Evolutionary conservation across 2,797 vertebrate species (phyloP).

Genomic region (Antennarius maculatus): DNA sequence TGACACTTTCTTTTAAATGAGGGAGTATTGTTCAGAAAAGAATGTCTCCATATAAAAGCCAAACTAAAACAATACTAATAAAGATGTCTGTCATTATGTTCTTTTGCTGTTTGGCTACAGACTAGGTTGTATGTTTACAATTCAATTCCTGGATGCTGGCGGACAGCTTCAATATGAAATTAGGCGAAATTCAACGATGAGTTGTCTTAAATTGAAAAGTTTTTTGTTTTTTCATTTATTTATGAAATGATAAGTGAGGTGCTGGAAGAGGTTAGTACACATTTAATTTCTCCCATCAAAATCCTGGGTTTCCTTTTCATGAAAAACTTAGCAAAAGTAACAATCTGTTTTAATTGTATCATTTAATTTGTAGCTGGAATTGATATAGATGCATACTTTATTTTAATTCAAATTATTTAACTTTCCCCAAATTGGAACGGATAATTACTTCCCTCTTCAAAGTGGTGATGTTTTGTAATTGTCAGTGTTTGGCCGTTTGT

Average conservation of each 20-base stretch:
- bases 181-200: background rate
- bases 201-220: conserved; percentile 5
- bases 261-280: conserved; percentile 54
- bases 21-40: background rate
- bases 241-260: conserved; percentile 44
- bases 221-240: conserved; percentile 16
- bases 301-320: conserved; percentile 2
- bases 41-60: background rate
- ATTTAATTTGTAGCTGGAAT: background rate
- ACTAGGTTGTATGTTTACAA: background rate
- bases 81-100: too few relatives aligned
- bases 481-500: too few relatives aligned
- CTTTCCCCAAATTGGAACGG: background rate
- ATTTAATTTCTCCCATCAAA: conserved; percentile 39
- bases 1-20: background rate
- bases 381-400: background rate
- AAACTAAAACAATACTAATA: too few relatives aligned
- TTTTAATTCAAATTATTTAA: background rate
- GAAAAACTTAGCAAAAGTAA: conserved; percentile 7
- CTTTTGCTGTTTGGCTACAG: background rate
- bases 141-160: background rate
- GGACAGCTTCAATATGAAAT: background rate
- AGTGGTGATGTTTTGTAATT: too few relatives aligned
- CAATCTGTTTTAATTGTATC: background rate
- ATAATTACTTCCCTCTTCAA: background rate